Conservation (phyloP, 1,140 invertebrate genomes). For the Psix sp. region DNA sequence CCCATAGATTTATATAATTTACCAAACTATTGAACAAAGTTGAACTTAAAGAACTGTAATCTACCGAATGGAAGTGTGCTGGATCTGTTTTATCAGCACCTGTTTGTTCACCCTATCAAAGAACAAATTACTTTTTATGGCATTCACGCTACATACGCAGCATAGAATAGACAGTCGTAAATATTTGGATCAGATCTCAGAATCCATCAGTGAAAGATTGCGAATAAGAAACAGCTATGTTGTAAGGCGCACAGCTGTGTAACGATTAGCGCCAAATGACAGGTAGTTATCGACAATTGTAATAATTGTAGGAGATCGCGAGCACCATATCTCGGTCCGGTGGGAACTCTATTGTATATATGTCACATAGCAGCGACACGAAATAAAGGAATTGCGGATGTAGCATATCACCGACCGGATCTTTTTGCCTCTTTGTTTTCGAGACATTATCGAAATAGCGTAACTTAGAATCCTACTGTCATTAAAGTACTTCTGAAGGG, state of each 20-base stretch:
- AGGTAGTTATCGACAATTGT: constrained; percentile 74
- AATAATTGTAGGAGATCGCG: constrained; percentile 71
- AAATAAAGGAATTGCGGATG: constrained; percentile 59
- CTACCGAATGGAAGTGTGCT: background rate
- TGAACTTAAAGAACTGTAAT: background rate
- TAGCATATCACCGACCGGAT: constrained; percentile 59
- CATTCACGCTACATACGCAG: constrained; percentile 19
- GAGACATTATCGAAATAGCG: constrained; percentile 62
- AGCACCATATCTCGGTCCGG: constrained; percentile 66
- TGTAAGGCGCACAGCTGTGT: constrained; percentile 60
- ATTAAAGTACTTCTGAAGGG: constrained; percentile 68
- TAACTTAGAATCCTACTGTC: constrained; percentile 71
- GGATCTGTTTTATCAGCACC: constrained; percentile 13
- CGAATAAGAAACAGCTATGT: constrained; percentile 41
- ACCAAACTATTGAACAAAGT: constrained; percentile 6
- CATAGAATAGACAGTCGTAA: constrained; percentile 62
- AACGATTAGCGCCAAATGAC: constrained; percentile 76
- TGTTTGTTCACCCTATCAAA: constrained; percentile 9
- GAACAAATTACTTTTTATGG: constrained; percentile 26
- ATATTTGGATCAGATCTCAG: constrained; percentile 63
- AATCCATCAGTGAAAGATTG: constrained; percentile 53
- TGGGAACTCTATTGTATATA: constrained; percentile 65
- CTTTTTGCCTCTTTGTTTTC: constrained; percentile 69
- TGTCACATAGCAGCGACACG: constrained; percentile 27
- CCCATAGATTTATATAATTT: constrained; percentile 19